Base-by-base conservation (phyloP, 2,797 vertebrate species). In the Xenops minutus region DNA sequence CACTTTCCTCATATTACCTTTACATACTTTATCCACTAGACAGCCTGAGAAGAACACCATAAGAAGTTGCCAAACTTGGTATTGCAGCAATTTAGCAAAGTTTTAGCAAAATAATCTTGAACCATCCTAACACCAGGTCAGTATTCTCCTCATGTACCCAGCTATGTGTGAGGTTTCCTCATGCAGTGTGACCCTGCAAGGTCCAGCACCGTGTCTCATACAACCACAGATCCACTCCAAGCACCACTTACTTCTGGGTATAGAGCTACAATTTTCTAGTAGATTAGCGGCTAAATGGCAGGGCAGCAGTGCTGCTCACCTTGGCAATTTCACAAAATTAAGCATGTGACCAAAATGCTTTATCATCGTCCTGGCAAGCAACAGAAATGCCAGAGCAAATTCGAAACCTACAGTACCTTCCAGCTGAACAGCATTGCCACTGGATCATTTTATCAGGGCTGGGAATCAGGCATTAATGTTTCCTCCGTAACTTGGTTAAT, bases 121-220 rank as follows among this genome's bases (percentile, higher is more conserved):
- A 21, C 9, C 22, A 9, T 10, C 52, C 30, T 9, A 23, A 37
- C 11, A 11, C 1, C 4, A 34, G 21, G 6, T 26, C 29, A 15
- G 21, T 26, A 23, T 44, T 68, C 20, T 85, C 32, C 49, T 29
- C 34, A 11, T 0, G 0, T 9, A 7, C 22, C 37, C 39, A 46
- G 21, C 14, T 32, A 20, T 2, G 3, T 17, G 55, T 16, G 29
- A 80, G 14, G 5, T 37, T 59, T 27, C 14, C 19, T 52, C 32
- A 14, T 0, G 4, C 17, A 3, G 2, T 10, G 36, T 14, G 24
- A 74, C 29, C 62, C 77, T 29, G 10, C 9, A 19, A 29, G 51
- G 39, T 62, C 77, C 64, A 84, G 62, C n/a, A 32, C 1, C 0
- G 0, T 18, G 6, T 44, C 41, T 84, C 34, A 19, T 43, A 43